These are phyloP conservation scores for Spizaetus ornatus DNA, from an alignment of 2,113 vertebrate genomes.

Conservation along the genomic window DNA sequence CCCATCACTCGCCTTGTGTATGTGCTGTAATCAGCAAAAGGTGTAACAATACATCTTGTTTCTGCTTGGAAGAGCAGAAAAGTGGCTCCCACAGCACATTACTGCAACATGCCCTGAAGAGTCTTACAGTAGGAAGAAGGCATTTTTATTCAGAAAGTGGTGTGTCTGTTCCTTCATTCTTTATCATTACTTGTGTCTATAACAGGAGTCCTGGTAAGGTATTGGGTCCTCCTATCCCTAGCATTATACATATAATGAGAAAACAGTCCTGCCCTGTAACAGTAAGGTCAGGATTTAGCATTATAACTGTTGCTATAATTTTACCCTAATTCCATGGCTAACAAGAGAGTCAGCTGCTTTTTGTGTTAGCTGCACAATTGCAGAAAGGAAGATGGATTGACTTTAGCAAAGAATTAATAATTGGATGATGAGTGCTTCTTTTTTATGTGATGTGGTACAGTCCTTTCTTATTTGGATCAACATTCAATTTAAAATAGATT, in stretches of 20 bases:
- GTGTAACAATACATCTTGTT: neutral
- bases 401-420: conserved; percentile 16
- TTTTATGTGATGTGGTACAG: neutral
- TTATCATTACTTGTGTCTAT: neutral
- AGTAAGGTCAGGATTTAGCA: neutral
- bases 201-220: neutral
- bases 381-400: neutral
- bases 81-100: neutral
- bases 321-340: neutral
- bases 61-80: conserved; percentile 18
- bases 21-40: neutral
- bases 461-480: conserved; percentile 31
- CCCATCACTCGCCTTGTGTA: neutral
- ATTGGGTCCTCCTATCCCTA: neutral
- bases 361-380: neutral
- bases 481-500: conserved; percentile 34
- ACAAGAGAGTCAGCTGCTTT: neutral
- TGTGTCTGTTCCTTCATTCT: neutral
- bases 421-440: neutral
- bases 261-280: neutral
- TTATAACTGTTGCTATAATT: neutral
- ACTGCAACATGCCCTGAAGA: neutral
- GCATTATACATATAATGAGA: neutral
- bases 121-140: neutral
- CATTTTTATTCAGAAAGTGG: neutral